phyloP scores from a whole-genome alignment of 2,113 vertebrate genomes.

The Capra hircus region DNA sequence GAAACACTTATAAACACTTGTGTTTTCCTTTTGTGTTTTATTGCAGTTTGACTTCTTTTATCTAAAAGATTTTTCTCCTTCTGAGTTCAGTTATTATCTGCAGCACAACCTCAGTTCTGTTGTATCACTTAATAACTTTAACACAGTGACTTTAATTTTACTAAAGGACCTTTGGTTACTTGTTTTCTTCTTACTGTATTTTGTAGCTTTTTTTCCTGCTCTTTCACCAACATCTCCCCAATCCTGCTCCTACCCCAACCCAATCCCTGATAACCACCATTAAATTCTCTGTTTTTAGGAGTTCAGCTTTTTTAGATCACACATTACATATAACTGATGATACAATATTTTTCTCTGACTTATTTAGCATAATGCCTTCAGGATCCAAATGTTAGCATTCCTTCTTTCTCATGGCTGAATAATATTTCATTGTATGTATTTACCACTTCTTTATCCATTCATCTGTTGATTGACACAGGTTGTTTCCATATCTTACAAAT shows the following conservation, averaged over 20 bases:
- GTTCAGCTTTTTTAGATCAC: not conserved
- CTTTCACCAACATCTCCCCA: not conserved
- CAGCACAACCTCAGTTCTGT: not conserved
- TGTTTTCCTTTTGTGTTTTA: not conserved
- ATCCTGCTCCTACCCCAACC: accelerated
- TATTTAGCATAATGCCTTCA: not conserved
- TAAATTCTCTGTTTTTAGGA: not conserved
- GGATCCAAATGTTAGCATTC: not conserved
- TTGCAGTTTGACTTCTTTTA: not conserved
- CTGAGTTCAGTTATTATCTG: not conserved
- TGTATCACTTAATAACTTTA: not conserved
- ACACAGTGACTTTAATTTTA: not conserved
- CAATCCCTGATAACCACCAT: not conserved
- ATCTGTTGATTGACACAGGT: not conserved
- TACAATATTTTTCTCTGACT: not conserved
- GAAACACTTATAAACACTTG: not conserved
- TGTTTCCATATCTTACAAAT: not conserved
- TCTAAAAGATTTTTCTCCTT: not conserved
- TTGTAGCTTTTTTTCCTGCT: not conserved
- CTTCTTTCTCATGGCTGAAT: not conserved
- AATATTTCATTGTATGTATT: not conserved
- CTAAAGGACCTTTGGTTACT: not conserved
- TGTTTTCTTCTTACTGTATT: not conserved
- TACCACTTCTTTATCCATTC: not conserved
- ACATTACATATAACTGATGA: not conserved